These are phyloP conservation scores for Acinonyx jubatus DNA, from an alignment of 2,113 vertebrate genomes.

Conservation along the genomic window DNA sequence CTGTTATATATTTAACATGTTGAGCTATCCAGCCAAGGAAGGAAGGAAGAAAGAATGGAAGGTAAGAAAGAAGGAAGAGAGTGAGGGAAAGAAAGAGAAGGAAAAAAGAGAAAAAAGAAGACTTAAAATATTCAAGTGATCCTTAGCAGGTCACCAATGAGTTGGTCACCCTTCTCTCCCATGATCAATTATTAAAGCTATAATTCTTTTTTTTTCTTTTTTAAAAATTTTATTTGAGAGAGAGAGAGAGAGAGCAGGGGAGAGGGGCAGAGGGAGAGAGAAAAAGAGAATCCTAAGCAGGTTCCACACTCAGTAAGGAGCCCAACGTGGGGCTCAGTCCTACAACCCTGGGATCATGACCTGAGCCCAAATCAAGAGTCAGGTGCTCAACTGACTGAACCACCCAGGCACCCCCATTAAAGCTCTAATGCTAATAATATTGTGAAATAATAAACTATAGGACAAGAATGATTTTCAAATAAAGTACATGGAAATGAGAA, in stretches of 20 bases:
- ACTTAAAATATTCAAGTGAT: neutral
- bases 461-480: slow-evolving; percentile 37
- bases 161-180: neutral
- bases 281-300: no score
- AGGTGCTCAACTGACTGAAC: no score
- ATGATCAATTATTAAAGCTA: slow-evolving; percentile 46
- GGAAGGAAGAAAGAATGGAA: accelerated
- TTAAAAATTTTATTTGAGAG: no score
- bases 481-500: slow-evolving; percentile 36
- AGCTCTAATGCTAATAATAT: slow-evolving; percentile 36
- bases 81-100: accelerated
- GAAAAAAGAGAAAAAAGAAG: neutral
- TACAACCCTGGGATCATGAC: no score
- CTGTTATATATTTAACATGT: slow-evolving; percentile 19
- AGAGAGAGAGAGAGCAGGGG: no score
- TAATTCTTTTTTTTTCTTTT: neutral
- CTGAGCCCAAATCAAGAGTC: no score
- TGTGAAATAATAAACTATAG: slow-evolving; percentile 21
- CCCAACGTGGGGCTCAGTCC: no score
- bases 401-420: neutral
- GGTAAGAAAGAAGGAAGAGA: accelerated
- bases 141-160: neutral
- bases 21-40: neutral
- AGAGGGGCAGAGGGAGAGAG: no score
- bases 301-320: no score